phyloP scores from a whole-genome alignment of 2,888 invertebrate genomes.

The Clistopyga incitator region DNA sequence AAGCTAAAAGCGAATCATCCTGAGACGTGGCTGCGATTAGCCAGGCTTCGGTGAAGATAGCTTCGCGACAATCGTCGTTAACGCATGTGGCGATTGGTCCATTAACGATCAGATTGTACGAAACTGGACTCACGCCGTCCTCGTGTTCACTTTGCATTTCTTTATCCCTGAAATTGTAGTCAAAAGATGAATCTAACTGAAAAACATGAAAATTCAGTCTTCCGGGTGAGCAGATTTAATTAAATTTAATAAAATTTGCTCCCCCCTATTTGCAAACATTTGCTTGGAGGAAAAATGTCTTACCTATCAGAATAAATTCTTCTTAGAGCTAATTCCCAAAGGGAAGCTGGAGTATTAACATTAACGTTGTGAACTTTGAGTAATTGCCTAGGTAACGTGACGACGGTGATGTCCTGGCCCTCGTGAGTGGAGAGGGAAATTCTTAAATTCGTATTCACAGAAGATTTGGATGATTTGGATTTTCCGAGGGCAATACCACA shows the following conservation, averaged over 20 bases:
- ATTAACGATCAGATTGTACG: slow-evolving; percentile 76
- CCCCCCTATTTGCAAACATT: not conserved
- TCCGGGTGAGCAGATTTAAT: not conserved
- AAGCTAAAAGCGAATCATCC: slow-evolving; percentile 66
- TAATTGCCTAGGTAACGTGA: slow-evolving; percentile 80
- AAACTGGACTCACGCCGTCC: slow-evolving; percentile 58
- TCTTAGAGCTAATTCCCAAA: slow-evolving; percentile 79
- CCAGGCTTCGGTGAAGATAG: slow-evolving; percentile 81
- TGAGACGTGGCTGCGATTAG: slow-evolving; percentile 73
- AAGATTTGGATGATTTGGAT: slow-evolving; percentile 1
- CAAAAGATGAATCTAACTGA: not conserved
- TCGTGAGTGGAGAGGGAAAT: slow-evolving; percentile 46
- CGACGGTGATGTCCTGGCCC: slow-evolving; percentile 69
- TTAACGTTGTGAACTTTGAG: slow-evolving; percentile 73
- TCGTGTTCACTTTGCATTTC: not conserved
- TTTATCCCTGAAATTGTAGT: slow-evolving; percentile 47
- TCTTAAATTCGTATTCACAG: slow-evolving; percentile 61
- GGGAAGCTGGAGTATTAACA: slow-evolving; percentile 73
- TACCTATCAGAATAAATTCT: slow-evolving; percentile 77
- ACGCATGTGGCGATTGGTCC: slow-evolving; percentile 79
- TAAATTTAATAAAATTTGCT: not conserved
- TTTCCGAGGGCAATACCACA: slow-evolving; percentile 36
- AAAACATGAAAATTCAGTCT: not conserved
- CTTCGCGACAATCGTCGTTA: slow-evolving; percentile 76
- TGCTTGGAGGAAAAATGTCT: slow-evolving; percentile 31